Conservation (phyloP, 2,113 vertebrate species). For the Callionymus lyra region DNA sequence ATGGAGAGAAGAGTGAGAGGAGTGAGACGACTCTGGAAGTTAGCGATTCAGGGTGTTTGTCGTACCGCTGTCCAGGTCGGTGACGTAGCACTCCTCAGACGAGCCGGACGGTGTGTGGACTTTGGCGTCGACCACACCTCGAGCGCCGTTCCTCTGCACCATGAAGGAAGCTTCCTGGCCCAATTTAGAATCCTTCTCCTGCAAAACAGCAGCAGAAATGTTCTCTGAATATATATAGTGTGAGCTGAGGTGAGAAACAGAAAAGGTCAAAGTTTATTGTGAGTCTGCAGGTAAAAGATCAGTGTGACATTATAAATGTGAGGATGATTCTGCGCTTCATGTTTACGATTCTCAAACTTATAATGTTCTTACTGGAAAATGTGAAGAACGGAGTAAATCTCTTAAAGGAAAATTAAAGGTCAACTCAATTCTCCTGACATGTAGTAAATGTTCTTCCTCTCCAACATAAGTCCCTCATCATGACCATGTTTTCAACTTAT, state of each 20-base stretch:
- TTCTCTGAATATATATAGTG: slow-evolving; percentile 15
- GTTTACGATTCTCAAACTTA: no score
- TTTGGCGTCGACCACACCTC: slow-evolving; percentile 82
- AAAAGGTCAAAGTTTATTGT: slow-evolving; percentile 45
- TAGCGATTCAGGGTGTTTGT: not conserved
- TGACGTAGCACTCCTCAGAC: slow-evolving; percentile 87
- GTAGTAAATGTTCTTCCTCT: no score
- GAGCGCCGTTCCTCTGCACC: slow-evolving; percentile 84
- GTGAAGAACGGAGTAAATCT: no score
- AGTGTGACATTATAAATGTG: slow-evolving; percentile 36
- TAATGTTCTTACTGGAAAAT: no score
- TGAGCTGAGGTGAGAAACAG: slow-evolving; percentile 22
- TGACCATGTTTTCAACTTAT: no score
- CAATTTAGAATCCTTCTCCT: slow-evolving; percentile 88
- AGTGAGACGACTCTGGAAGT: not conserved
- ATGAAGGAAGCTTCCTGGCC: slow-evolving; percentile 90
- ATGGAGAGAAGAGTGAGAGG: slow-evolving; percentile 4
- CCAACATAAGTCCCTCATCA: no score
- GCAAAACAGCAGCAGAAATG: slow-evolving; percentile 20
- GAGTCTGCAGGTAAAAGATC: slow-evolving; percentile 24
- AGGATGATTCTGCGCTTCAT: slow-evolving; percentile 26
- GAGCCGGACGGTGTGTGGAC: slow-evolving; percentile 84
- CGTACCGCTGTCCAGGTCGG: slow-evolving; percentile 84
- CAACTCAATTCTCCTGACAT: no score
- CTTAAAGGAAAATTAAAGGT: no score